These are phyloP conservation scores for Esox lucius DNA, from an alignment of 2,797 vertebrate genomes.

Conservation along the genomic window DNA sequence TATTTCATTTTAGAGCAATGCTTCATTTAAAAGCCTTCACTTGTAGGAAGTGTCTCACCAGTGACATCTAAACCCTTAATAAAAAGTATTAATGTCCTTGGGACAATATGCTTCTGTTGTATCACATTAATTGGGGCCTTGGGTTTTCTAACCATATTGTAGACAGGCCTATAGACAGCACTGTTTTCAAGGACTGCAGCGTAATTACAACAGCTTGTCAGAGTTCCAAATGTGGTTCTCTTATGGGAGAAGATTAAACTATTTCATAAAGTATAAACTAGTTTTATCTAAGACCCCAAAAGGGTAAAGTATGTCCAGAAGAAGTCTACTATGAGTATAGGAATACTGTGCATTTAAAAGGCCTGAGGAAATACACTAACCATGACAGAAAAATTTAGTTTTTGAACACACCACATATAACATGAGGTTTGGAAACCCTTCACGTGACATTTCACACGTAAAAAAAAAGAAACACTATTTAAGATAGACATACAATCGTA, in stretches of 20 bases:
- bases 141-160: background rate
- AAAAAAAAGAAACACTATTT: no score
- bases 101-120: constrained; percentile 16
- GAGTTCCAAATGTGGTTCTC: background rate
- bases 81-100: constrained; percentile 17
- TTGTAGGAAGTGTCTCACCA: constrained; percentile 50
- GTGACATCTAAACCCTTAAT: constrained; percentile 52
- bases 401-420: no score
- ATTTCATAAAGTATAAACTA: background rate
- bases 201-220: constrained; percentile 5
- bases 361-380: background rate
- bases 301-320: background rate
- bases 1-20: constrained; percentile 59
- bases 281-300: background rate
- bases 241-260: background rate
- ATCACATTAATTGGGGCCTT: background rate
- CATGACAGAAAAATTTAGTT: background rate
- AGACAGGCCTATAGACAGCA: background rate
- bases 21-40: constrained; percentile 66
- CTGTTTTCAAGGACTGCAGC: background rate
- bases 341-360: background rate
- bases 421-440: no score
- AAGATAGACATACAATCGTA: no score
- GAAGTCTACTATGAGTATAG: background rate
- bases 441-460: no score